A percentile compares a stretch with the other conserved stretches of the same genome.
These are phyloP conservation scores for Falco punctatus DNA, from an alignment of 2,113 vertebrate genomes.

Conservation along the genomic window DNA sequence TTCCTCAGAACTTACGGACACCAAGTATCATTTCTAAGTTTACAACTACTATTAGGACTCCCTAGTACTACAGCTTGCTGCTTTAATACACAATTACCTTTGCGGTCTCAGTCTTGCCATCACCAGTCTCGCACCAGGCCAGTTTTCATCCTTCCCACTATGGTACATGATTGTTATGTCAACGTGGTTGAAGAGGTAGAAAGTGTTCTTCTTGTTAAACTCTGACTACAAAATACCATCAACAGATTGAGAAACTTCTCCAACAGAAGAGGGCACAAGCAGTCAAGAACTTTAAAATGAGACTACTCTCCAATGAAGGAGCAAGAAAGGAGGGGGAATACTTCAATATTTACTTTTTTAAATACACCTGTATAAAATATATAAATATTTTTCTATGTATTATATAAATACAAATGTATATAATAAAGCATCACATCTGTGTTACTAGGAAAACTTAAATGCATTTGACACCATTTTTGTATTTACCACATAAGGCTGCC, in stretches of 20 bases:
- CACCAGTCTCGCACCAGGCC: slow-evolving; percentile 82
- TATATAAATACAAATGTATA: not conserved
- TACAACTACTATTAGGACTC: not conserved
- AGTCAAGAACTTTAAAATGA: not conserved
- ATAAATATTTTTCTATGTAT: not conserved
- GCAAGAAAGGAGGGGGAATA: not conserved
- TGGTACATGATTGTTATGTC: slow-evolving; percentile 90
- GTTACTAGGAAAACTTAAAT: not conserved
- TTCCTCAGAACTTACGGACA: not conserved
- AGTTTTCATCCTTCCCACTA: slow-evolving; percentile 74
- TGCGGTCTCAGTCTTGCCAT: slow-evolving; percentile 85
- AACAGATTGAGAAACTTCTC: slow-evolving; percentile 27
- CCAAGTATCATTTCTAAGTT: not conserved
- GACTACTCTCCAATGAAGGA: not conserved
- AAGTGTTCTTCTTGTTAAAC: slow-evolving; percentile 89
- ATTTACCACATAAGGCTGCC: not conserved
- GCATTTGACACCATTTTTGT: not conserved
- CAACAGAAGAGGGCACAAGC: slow-evolving; percentile 35
- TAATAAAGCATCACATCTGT: not conserved
- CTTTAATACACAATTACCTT: slow-evolving; percentile 76
- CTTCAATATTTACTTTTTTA: not conserved
- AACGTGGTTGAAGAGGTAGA: slow-evolving; percentile 91
- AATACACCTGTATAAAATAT: not conserved
- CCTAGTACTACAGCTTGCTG: not conserved
- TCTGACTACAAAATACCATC: slow-evolving; percentile 75